Evolutionary conservation across 2,113 vertebrate genomes (phyloP).

Genomic region (Agapornis roseicollis): DNA sequence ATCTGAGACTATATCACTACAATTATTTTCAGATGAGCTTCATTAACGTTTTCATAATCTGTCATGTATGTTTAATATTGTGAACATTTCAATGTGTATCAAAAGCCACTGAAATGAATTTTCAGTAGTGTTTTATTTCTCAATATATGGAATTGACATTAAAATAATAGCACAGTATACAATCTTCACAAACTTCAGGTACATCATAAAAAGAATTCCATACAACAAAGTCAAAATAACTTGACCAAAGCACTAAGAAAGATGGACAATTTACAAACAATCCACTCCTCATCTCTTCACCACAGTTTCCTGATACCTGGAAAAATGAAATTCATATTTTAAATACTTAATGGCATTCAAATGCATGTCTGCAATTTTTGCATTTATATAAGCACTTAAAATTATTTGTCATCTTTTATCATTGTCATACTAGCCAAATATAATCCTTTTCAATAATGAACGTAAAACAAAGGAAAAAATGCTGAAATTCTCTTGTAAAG

Average conservation of each 20-base stretch:
- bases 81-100: neutral
- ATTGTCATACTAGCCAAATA: neutral
- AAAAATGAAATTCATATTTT: neutral
- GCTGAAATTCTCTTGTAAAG: neutral
- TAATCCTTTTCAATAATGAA: neutral
- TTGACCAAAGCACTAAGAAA: neutral
- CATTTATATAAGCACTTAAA: neutral
- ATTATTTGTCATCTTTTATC: neutral
- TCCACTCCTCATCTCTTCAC: accelerated
- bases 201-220: neutral
- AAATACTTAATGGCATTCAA: neutral
- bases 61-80: neutral
- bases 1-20: neutral
- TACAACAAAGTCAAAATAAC: neutral
- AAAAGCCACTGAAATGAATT: neutral
- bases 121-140: neutral
- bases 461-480: neutral
- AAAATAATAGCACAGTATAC: neutral
- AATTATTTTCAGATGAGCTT: neutral
- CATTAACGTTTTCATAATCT: neutral
- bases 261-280: neutral
- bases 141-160: neutral
- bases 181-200: neutral
- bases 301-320: neutral
- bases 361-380: neutral